These are phyloP conservation scores for Zaprionus vittiger DNA, from an alignment of 1,140 invertebrate species.

Conservation along the genomic window DNA sequence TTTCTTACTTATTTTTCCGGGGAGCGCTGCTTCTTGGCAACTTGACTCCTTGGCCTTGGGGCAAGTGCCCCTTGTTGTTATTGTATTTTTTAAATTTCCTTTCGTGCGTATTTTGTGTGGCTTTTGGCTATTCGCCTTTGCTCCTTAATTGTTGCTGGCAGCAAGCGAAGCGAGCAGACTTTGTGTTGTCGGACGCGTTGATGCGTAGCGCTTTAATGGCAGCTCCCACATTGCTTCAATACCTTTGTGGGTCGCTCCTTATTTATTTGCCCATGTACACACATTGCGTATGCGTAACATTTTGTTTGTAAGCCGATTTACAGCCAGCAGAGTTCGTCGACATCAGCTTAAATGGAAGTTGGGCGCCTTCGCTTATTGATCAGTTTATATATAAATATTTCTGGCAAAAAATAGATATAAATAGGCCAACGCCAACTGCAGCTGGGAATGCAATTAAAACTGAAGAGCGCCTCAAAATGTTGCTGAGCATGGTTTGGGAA, in stretches of 20 bases:
- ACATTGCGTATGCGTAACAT: conserved; percentile 54
- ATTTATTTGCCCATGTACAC: conserved; percentile 51
- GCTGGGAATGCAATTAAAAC: background rate
- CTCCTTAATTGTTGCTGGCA: conserved; percentile 66
- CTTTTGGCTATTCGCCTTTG: conserved; percentile 58
- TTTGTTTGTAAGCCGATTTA: conserved; percentile 59
- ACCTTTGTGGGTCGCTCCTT: conserved; percentile 42
- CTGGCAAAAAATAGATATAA: background rate
- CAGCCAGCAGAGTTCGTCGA: background rate
- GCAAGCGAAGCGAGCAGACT: conserved; percentile 41
- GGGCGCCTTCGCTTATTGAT: background rate
- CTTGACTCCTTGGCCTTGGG: conserved; percentile 62
- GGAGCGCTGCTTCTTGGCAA: conserved; percentile 8
- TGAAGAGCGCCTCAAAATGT: background rate
- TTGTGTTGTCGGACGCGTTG: conserved; percentile 43
- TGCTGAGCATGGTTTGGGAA: background rate
- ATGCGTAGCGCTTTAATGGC: conserved; percentile 66
- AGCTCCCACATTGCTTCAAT: conserved; percentile 42
- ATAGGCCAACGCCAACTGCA: background rate
- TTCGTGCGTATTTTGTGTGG: conserved; percentile 55
- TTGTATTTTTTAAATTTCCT: conserved; percentile 52
- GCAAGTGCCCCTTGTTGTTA: conserved; percentile 27
- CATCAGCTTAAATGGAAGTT: background rate
- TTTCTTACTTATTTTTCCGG: conserved; percentile 13
- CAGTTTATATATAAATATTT: background rate